Conservation (phyloP, 2,797 vertebrate genomes). For the Rhinophrynus dorsalis region DNA sequence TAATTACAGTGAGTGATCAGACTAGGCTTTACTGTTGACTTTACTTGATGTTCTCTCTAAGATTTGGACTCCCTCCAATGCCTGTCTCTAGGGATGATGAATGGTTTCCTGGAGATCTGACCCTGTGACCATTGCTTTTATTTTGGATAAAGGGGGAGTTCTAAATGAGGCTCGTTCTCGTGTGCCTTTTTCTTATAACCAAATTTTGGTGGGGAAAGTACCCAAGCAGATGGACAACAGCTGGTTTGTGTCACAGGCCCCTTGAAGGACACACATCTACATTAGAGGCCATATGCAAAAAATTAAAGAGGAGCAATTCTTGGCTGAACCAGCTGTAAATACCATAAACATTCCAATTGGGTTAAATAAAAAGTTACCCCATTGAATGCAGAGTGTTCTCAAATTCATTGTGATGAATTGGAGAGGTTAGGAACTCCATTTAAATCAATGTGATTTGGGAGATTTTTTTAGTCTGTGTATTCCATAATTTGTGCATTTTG, state of each 20-base stretch:
- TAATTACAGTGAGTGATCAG: constrained; percentile 21
- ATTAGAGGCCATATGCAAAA: no score
- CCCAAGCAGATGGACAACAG: constrained; percentile 30
- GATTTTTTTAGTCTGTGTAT: no score
- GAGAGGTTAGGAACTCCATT: no score
- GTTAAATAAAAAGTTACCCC: no score
- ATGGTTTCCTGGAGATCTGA: constrained; percentile 40
- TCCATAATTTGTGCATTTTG: no score
- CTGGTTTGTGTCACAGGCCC: constrained; percentile 9
- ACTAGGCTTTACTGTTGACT: constrained; percentile 16
- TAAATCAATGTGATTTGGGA: no score
- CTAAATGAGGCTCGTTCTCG: constrained; percentile 11
- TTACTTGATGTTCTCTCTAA: constrained; percentile 17
- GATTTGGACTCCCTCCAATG: constrained; percentile 20
- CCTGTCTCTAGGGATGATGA: constrained; percentile 30
- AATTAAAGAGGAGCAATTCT: no score
- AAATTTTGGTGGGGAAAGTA: no score
- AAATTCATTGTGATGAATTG: no score
- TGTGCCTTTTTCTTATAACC: constrained; percentile 6
- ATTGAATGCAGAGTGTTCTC: no score
- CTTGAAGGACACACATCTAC: constrained; percentile 8
- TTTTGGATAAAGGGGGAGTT: constrained; percentile 18
- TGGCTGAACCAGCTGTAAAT: no score
- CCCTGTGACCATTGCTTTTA: constrained; percentile 22
- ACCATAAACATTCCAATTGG: no score